Evolutionary conservation across 1,140 invertebrate genomes (phyloP).

Genomic region (Matsumurasca onukii): DNA sequence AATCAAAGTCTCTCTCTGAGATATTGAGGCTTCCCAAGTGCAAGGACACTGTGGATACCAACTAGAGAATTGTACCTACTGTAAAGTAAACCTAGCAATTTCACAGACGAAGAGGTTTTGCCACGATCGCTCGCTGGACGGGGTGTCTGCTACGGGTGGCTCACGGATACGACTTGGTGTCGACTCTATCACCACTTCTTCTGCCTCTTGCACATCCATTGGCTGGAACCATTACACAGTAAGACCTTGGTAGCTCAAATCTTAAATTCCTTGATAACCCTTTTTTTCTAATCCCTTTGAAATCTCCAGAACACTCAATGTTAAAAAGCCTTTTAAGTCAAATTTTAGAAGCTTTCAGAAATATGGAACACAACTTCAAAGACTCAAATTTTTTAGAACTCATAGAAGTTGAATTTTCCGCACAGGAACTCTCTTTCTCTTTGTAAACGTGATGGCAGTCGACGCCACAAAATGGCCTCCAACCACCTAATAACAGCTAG

Average conservation of each 20-base stretch:
- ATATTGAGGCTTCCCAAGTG: too few species aligned
- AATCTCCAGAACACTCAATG: neutral
- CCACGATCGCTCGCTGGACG: too few species aligned
- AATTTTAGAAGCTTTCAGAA: neutral
- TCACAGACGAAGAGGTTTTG: too few species aligned
- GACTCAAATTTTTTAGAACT: neutral
- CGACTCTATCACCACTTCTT: neutral
- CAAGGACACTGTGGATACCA: too few species aligned
- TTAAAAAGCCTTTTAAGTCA: neutral
- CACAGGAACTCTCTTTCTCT: too few species aligned
- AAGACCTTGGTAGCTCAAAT: neutral
- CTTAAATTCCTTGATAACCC: neutral
- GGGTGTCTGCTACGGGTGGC: neutral
- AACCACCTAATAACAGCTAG: too few species aligned
- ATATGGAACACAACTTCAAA: neutral
- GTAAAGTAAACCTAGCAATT: too few species aligned
- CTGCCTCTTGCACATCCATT: conserved; percentile 14
- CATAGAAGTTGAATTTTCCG: neutral
- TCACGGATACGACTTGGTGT: neutral
- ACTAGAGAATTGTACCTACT: too few species aligned
- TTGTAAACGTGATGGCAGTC: too few species aligned
- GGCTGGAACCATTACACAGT: conserved; percentile 17
- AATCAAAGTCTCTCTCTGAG: too few species aligned
- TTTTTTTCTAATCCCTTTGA: neutral
- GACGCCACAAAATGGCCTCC: too few species aligned